Conservation (phyloP, 1,140 invertebrate species). For the Scaptomyza pallida region DNA sequence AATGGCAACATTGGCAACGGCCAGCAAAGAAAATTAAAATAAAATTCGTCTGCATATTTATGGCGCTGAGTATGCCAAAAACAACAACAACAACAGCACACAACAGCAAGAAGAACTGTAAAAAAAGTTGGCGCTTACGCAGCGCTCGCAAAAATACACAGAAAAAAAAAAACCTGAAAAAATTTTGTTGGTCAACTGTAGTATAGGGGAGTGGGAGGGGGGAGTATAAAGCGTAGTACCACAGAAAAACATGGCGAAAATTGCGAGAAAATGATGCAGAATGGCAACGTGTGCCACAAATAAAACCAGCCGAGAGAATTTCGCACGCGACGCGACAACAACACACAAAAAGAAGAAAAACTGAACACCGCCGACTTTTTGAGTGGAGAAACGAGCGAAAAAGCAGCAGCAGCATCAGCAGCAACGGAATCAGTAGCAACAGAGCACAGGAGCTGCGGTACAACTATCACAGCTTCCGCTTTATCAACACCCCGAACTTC, state of each 20-base stretch:
- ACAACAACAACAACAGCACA: conserved; percentile 15
- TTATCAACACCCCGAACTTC: conserved; percentile 62
- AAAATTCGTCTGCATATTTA: conserved; percentile 65
- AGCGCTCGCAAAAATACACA: not conserved
- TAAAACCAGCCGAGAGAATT: conserved; percentile 45
- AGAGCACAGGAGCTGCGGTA: conserved; percentile 26
- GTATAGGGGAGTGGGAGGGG: not conserved
- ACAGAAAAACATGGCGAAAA: conserved; percentile 42
- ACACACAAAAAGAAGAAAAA: conserved; percentile 37
- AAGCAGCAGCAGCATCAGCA: too few relatives aligned
- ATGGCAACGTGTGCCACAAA: conserved; percentile 52
- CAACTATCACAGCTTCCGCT: conserved; percentile 60
- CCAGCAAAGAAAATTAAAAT: conserved; percentile 59
- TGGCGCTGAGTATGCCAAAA: conserved; percentile 44
- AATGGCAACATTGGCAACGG: conserved; percentile 11
- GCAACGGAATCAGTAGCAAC: not conserved
- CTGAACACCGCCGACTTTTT: conserved; percentile 16
- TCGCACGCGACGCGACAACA: conserved; percentile 38
- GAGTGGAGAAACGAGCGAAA: conserved; percentile 18
- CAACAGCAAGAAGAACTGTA: conserved; percentile 23
- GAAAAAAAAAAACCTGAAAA: conserved; percentile 6
- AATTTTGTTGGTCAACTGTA: conserved; percentile 4
- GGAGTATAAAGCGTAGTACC: not conserved
- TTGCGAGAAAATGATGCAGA: conserved; percentile 63
- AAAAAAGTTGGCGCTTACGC: conserved; percentile 51